Evolutionary conservation across 2,888 invertebrate genomes (phyloP).

Genomic region (Oligia latruncula): DNA sequence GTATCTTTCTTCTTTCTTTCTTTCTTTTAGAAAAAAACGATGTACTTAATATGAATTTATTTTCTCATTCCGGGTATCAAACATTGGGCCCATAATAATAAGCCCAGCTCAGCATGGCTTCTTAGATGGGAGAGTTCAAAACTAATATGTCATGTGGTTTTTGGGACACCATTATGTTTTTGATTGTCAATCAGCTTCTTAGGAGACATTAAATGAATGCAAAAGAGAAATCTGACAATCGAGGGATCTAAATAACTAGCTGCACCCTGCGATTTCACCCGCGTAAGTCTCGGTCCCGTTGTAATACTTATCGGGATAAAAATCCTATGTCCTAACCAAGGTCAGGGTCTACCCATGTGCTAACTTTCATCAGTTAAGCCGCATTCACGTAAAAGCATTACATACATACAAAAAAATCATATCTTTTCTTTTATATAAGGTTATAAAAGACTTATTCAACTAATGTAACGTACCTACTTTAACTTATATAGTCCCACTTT

Average conservation of each 20-base stretch:
- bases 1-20: conserved; percentile 7
- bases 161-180: not conserved
- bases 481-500: conserved; percentile 30
- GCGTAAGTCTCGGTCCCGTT: too few species aligned
- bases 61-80: conserved; percentile 29
- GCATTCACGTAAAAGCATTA: not conserved
- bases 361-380: not conserved
- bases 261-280: too few species aligned
- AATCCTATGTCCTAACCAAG: not conserved
- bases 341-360: not conserved
- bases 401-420: not conserved
- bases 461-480: conserved; percentile 20
- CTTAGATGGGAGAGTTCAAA: not conserved
- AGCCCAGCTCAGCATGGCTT: not conserved
- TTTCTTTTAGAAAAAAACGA: not conserved
- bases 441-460: not conserved
- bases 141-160: not conserved
- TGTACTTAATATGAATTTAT: conserved; percentile 30
- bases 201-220: not conserved
- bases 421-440: not conserved
- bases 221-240: not conserved
- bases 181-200: not conserved
- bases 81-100: conserved; percentile 16
- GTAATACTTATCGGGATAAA: not conserved
- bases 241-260: not conserved